Evolutionary conservation across 1,140 invertebrate genomes (phyloP).

Genomic region (Ridgeia piscesae): DNA sequence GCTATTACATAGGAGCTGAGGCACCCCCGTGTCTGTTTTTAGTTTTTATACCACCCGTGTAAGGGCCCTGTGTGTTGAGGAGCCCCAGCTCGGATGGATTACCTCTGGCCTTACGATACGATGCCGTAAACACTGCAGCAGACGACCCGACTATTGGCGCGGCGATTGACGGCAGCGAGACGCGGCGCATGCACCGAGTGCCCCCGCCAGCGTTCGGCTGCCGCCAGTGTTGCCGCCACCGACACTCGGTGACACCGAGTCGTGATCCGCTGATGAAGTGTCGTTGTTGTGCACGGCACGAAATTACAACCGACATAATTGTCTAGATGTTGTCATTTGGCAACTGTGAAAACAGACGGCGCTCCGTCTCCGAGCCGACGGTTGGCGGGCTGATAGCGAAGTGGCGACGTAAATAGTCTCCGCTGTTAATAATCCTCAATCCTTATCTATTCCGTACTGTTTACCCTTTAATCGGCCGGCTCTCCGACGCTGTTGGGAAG

Average conservation of each 20-base stretch:
- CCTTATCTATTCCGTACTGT: background rate
- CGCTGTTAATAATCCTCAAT: background rate
- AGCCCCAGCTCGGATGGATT: too few species aligned
- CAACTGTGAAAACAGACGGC: background rate
- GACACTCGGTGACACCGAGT: background rate
- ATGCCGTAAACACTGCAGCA: background rate
- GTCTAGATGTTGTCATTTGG: background rate
- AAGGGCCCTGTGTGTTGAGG: too few species aligned
- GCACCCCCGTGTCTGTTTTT: too few species aligned
- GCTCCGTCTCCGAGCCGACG: background rate
- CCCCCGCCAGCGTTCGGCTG: too few species aligned
- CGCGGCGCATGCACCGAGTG: background rate
- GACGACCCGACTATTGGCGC: too few species aligned
- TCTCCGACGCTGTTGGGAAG: background rate
- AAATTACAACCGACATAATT: background rate
- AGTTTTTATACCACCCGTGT: too few species aligned
- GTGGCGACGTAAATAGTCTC: background rate
- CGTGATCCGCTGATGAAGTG: background rate
- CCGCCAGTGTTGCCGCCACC: background rate
- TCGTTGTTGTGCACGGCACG: background rate
- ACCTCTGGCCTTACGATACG: background rate
- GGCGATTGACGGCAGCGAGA: background rate
- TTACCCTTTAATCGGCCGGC: background rate
- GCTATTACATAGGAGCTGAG: too few species aligned
- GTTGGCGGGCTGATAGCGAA: background rate